Evolutionary conservation across 2,113 vertebrate species (phyloP), one percentile per base, ranked within the genome.

Genomic region (Mus musculus): DNA sequence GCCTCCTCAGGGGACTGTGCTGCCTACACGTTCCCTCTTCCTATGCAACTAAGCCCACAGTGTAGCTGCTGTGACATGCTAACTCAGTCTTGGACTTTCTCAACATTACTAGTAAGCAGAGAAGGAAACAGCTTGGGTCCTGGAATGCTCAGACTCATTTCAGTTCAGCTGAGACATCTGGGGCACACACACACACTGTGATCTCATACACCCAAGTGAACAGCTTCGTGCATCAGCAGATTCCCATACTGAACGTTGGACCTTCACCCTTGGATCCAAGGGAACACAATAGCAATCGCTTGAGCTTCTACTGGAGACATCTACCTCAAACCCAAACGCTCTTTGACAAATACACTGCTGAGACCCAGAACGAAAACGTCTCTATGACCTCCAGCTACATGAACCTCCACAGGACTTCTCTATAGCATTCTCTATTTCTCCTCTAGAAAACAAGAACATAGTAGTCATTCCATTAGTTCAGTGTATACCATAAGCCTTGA

Each of bases 81-180:
- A 49, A 86, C 59, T 86, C 89, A 80, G 82, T 78, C 52, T 61
- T 86, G 61, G 69, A 85, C 76, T 73, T 88, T 93, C 67, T 90
- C 75, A 88, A 28, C 28, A 20, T 90, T 36, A 89, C 63, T 61
- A 88, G 33, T 12, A 20, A 92, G n/a, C 36, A 95, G 39, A 91
- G 96, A 72, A 95, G 95, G 76, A 95, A 91, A 95, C 81, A 67
- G 72, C 76, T 49, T 12, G 30, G 54, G 42, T 46, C 89, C 49
- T n/a, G 33, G 94, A 92, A 88, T 67, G 42, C 80, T 17, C 54
- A 85, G 81, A 33, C 24, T 88, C 75, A 46, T 93, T 95, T 90
- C 92, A 67, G 22, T 73, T 36, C 61, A 91, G 20, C 20, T 86
- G 52, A 81, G 42, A 89, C 22, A 87, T 72, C 39, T 95, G 80